Percentiles rank a stretch among this genome's conserved stretches.
Evolutionary conservation across 2,113 vertebrate species (phyloP).

Genomic region (Benitochromis conjunctus): DNA sequence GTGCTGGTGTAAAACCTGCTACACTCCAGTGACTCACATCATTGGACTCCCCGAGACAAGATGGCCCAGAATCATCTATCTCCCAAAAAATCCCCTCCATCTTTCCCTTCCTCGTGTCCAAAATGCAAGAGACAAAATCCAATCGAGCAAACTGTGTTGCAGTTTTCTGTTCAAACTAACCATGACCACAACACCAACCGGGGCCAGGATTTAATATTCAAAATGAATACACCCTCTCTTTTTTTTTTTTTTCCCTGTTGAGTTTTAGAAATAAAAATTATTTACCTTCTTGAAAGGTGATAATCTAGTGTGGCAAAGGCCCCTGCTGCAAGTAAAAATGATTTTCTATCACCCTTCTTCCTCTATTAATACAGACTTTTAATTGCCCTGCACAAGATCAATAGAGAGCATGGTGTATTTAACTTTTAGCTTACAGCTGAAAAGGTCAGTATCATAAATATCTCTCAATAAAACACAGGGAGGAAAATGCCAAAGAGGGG

Average conservation of each 20-base stretch:
- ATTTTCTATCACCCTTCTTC: conserved; percentile 34
- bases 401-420: conserved; percentile 40
- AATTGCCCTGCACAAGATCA: conserved; percentile 55
- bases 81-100: conserved; percentile 5
- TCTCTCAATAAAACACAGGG: conserved; percentile 23
- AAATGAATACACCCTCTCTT: conserved; percentile 16
- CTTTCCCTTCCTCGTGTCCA: neutral
- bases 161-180: conserved; percentile 26
- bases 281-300: conserved; percentile 3
- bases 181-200: conserved; percentile 11
- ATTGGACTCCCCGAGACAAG: conserved; percentile 52
- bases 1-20: conserved; percentile 48
- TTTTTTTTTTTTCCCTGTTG: neutral
- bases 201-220: conserved; percentile 12
- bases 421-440: conserved; percentile 38
- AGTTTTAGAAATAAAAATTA: conserved; percentile 15
- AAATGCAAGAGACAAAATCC: neutral
- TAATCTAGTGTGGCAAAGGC: neutral
- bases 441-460: conserved; percentile 65
- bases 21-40: conserved; percentile 59
- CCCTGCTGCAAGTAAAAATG: conserved; percentile 10
- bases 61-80: conserved; percentile 39
- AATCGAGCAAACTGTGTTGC: conserved; percentile 9
- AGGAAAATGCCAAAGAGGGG: neutral
- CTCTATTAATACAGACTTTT: conserved; percentile 53